These are phyloP conservation scores for Corythoichthys intestinalis DNA, from an alignment of 2,113 vertebrate genomes.

Conservation along the genomic window DNA sequence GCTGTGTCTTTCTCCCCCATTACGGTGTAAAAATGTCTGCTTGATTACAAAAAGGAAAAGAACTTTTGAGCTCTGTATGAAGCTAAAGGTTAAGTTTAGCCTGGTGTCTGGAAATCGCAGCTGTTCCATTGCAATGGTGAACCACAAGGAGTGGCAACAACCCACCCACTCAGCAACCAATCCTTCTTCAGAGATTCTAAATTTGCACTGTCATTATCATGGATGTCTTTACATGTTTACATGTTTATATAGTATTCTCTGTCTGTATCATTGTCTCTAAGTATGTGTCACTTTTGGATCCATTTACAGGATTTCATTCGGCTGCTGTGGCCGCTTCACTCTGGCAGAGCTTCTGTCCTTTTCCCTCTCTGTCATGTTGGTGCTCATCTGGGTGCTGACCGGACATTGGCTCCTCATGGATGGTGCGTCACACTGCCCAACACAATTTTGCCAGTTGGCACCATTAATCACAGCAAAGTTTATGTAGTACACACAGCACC, in stretches of 20 bases:
- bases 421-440: slow-evolving; percentile 69
- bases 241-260: neutral
- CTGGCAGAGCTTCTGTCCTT: slow-evolving; percentile 95
- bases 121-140: slow-evolving; percentile 2
- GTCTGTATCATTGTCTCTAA: neutral
- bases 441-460: neutral
- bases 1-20: neutral
- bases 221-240: neutral
- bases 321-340: slow-evolving; percentile 97
- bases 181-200: slow-evolving; percentile 1
- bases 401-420: slow-evolving; percentile 99
- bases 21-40: neutral
- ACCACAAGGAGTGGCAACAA: slow-evolving; percentile 4
- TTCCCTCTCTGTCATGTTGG: slow-evolving; percentile 93
- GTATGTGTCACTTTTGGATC: neutral
- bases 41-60: neutral
- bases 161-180: slow-evolving; percentile 13
- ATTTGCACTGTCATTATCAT: slow-evolving; percentile 1
- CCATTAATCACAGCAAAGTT: neutral
- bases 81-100: slow-evolving; percentile 5
- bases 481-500: neutral
- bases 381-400: slow-evolving; percentile 98
- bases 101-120: neutral
- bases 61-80: neutral
- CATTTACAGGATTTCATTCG: slow-evolving; percentile 90